phyloP scores from a whole-genome alignment of 2,888 invertebrate species.

The Limnephilus auricula region DNA sequence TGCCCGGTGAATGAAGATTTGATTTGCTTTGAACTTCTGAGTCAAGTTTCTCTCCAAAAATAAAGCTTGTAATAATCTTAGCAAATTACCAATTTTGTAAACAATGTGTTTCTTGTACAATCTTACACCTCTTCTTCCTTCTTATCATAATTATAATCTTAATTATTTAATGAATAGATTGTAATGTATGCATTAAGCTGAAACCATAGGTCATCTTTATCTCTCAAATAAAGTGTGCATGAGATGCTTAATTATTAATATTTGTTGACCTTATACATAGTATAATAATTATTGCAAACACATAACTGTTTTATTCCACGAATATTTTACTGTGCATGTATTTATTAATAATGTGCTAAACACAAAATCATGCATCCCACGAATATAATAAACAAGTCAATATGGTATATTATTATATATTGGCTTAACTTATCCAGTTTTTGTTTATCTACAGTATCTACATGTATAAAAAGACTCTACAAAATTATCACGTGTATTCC shows the following conservation, averaged over 20 bases:
- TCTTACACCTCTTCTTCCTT: neutral
- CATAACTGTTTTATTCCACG: no score
- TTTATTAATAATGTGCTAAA: no score
- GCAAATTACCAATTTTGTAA: neutral
- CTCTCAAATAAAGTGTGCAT: no score
- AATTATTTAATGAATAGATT: neutral
- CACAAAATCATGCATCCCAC: no score
- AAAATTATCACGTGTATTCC: slow-evolving; percentile 43
- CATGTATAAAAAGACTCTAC: neutral
- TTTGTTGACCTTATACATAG: no score
- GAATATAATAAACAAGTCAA: neutral
- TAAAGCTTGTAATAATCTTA: neutral
- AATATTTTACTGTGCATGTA: no score
- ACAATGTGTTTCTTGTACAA: neutral
- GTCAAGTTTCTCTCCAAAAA: neutral
- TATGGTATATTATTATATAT: neutral
- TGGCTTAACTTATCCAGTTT: neutral
- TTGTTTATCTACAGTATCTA: neutral
- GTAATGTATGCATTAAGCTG: neutral
- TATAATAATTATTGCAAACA: no score
- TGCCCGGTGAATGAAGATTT: neutral
- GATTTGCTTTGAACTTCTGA: neutral
- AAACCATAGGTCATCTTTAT: neutral
- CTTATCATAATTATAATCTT: neutral
- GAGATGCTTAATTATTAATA: no score